phyloP scores from a whole-genome alignment of 2,888 invertebrate species.

The Drosophila mimica region DNA sequence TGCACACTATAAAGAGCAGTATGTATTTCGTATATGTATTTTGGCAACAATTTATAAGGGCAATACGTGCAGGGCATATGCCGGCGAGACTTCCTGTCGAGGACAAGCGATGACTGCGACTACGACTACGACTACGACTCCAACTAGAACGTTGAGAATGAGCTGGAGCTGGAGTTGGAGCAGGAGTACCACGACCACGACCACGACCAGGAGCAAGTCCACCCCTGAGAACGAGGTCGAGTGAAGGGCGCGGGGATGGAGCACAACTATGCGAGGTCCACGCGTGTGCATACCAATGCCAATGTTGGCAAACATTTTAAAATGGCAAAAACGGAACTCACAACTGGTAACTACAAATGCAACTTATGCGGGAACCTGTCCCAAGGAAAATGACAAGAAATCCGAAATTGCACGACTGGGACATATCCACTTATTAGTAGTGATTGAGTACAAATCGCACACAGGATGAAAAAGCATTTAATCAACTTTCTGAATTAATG shows the following conservation, averaged over 20 bases:
- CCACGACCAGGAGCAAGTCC: not conserved
- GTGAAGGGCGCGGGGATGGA: not conserved
- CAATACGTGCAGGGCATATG: constrained; percentile 79
- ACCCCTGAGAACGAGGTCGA: not conserved
- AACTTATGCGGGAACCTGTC: constrained; percentile 62
- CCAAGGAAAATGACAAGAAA: constrained; percentile 51
- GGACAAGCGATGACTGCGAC: constrained; percentile 61
- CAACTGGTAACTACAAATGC: constrained; percentile 65
- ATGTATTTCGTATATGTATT: constrained; percentile 44
- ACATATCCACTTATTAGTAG: not conserved
- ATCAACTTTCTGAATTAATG: not conserved
- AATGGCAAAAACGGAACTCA: constrained; percentile 53
- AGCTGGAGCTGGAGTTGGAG: constrained; percentile 4
- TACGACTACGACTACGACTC: constrained; percentile 12
- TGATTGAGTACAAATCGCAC: not conserved
- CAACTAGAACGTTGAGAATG: constrained; percentile 9
- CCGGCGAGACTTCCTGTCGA: constrained; percentile 76
- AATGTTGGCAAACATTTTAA: constrained; percentile 77
- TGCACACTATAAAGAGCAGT: constrained; percentile 20
- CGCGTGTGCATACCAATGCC: constrained; percentile 80
- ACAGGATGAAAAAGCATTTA: not conserved
- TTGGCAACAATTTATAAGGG: constrained; percentile 79
- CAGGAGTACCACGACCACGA: not conserved
- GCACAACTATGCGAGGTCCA: constrained; percentile 77
- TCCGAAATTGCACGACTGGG: not conserved